phyloP scores from a whole-genome alignment of 2,113 vertebrate genomes.

The Verasper variegatus region DNA sequence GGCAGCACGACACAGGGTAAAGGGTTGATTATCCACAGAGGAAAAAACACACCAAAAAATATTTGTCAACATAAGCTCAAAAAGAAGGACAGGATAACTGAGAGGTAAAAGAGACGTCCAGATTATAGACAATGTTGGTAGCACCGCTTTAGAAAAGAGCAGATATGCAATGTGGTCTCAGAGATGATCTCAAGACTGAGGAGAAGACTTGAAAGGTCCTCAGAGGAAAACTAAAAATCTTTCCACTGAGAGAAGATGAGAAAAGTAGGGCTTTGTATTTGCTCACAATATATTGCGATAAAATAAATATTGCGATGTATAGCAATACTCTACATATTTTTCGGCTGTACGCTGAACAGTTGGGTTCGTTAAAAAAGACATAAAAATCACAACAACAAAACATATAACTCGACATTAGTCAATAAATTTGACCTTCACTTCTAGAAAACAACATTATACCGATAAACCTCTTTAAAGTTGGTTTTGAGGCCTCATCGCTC shows the following conservation, averaged over 20 bases:
- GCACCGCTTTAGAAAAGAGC: not conserved
- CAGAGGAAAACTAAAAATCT: too few relatives aligned
- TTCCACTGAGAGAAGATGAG: too few relatives aligned
- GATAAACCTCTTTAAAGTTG: too few relatives aligned
- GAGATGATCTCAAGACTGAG: not conserved
- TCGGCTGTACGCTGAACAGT: too few relatives aligned
- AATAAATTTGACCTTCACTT: too few relatives aligned
- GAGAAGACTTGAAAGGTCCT: slow-evolving; percentile 17
- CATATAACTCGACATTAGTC: not conserved
- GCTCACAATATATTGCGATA: too few relatives aligned
- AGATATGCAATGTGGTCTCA: not conserved
- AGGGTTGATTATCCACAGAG: slow-evolving; percentile 6
- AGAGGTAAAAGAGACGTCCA: not conserved
- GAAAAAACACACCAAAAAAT: slow-evolving; percentile 25
- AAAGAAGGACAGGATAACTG: not conserved
- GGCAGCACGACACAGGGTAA: slow-evolving; percentile 18
- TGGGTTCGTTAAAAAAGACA: too few relatives aligned
- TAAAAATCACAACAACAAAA: not conserved
- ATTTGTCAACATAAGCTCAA: not conserved
- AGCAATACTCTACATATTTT: too few relatives aligned
- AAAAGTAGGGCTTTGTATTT: too few relatives aligned
- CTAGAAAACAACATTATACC: not conserved
- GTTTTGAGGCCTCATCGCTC: too few relatives aligned
- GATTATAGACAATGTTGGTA: not conserved
- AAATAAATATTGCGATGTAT: too few relatives aligned